These are phyloP conservation scores for Diadegma fenestrale DNA, from an alignment of 2,888 invertebrate species.

Conservation along the genomic window DNA sequence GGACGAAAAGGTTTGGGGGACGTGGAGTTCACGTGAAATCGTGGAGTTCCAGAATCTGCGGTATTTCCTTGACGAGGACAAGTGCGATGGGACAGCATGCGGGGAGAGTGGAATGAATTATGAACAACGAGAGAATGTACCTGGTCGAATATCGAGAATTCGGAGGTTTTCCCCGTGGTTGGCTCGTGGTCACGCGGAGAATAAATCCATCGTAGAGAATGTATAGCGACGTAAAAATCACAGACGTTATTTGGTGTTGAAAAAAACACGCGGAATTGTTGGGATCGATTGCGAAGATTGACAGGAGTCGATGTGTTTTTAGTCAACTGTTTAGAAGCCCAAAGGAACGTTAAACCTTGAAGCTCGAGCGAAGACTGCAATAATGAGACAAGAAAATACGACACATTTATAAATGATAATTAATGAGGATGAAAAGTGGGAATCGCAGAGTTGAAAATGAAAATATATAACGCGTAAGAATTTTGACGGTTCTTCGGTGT, in stretches of 20 bases:
- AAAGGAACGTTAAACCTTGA: conserved; percentile 61
- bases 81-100: neutral
- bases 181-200: conserved; percentile 74
- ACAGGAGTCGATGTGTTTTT: conserved; percentile 29
- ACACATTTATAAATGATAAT: neutral
- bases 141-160: conserved; percentile 70
- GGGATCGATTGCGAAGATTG: conserved; percentile 19
- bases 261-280: conserved; percentile 23
- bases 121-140: conserved; percentile 58
- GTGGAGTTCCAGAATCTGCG: neutral
- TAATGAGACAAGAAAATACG: conserved; percentile 16
- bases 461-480: conserved; percentile 41
- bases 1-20: neutral
- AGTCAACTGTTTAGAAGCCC: neutral
- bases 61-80: neutral
- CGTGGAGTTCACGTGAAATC: neutral
- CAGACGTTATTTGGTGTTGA: neutral
- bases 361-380: conserved; percentile 63
- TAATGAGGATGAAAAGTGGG: neutral
- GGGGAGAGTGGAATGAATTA: neutral
- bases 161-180: conserved; percentile 68
- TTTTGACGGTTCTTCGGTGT: conserved; percentile 57
- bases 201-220: conserved; percentile 73
- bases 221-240: neutral
- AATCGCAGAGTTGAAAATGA: conserved; percentile 24